These are phyloP conservation scores for zebrafish (Danio rerio) DNA, from an alignment of 2,113 vertebrate species.

Conservation along the genomic window GRCz12tu NC_133197.1:12441001-12441500, in stretches of 20 bases:
- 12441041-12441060: not conserved
- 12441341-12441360: not conserved
- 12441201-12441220: slow-evolving; percentile 23
- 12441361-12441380: not conserved
- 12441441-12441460: not conserved
- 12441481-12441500: not conserved
- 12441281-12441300: not conserved
- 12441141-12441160: not conserved
- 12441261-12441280: not conserved
- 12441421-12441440: not conserved
- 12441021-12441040: not conserved
- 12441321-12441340: not conserved
- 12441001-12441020: slow-evolving; percentile 21
- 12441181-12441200: not conserved
- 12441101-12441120: too few species aligned
- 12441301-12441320: not conserved
- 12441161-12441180: not conserved
- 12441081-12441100: too few species aligned
- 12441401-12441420: not conserved
- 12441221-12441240: not conserved
- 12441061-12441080: not conserved
- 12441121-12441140: not conserved
- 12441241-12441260: not conserved
- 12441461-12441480: not conserved
- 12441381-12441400: not conserved